These are phyloP conservation scores for Agrochola macilenta DNA, from an alignment of 2,888 invertebrate genomes.

Conservation along the genomic window DNA sequence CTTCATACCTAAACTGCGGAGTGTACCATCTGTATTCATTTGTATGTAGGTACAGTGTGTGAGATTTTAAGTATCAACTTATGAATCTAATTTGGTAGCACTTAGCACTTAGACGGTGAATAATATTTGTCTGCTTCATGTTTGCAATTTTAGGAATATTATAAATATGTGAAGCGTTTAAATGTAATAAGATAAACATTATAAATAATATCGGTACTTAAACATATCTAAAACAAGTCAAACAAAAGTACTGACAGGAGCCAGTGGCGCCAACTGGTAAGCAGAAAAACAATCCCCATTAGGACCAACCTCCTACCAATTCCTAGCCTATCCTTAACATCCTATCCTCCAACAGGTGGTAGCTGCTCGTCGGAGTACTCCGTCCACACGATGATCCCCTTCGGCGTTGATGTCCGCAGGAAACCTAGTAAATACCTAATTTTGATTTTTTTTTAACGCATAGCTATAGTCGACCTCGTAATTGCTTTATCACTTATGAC, in stretches of 20 bases:
- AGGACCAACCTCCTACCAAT: background rate
- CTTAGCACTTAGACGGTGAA: background rate
- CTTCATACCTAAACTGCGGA: no score
- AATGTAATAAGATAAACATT: background rate
- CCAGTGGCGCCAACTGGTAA: background rate
- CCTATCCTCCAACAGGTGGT: constrained; percentile 77
- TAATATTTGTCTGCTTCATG: background rate
- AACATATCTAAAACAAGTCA: background rate
- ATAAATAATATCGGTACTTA: background rate
- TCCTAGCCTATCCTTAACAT: constrained; percentile 19
- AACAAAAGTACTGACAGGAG: background rate
- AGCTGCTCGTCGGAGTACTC: constrained; percentile 86
- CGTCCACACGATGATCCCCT: constrained; percentile 87
- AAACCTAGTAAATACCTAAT: constrained; percentile 84
- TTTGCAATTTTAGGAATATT: background rate
- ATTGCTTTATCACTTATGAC: background rate
- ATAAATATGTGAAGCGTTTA: background rate
- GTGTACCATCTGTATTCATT: no score
- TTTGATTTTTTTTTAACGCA: constrained; percentile 11
- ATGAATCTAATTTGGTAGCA: background rate
- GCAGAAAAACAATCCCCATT: background rate
- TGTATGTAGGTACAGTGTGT: no score
- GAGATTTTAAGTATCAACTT: background rate
- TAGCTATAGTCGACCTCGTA: background rate
- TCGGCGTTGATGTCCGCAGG: constrained; percentile 84